Conservation (phyloP, 64 coral and sea anemone genomes). For the Dendronephthya gigantea region DNA sequence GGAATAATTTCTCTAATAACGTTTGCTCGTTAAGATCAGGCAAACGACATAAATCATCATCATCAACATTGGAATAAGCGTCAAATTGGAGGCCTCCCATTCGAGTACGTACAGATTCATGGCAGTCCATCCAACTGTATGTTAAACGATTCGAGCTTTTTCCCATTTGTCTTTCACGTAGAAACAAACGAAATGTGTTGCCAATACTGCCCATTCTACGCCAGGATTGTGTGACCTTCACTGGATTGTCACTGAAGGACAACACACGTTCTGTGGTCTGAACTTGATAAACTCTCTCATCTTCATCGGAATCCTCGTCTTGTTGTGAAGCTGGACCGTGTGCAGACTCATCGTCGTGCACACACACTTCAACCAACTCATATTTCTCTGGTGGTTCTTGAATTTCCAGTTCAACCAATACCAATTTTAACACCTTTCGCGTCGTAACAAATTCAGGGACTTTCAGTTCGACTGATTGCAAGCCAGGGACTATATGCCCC, state of each 20-base stretch:
- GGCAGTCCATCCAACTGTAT: conserved; percentile 95
- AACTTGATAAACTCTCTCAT: conserved; percentile 50
- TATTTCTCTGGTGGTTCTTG: conserved; percentile 62
- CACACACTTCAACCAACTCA: conserved; percentile 92
- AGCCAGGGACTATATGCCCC: conserved; percentile 60
- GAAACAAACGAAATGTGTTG: conserved; percentile 65
- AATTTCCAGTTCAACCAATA: conserved; percentile 67
- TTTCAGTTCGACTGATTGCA: conserved; percentile 67
- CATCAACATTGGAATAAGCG: conserved; percentile 52
- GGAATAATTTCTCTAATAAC: conserved; percentile 60
- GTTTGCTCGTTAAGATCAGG: conserved; percentile 82
- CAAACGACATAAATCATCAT: conserved; percentile 81
- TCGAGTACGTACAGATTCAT: conserved; percentile 65
- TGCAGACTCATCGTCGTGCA: conserved; percentile 69
- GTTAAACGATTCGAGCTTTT: conserved; percentile 38
- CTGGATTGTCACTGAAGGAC: conserved; percentile 48
- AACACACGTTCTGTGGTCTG: conserved; percentile 5
- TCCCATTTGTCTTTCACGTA: conserved; percentile 49
- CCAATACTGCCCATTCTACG: conserved; percentile 46
- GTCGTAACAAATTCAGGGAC: conserved; percentile 60
- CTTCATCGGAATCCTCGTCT: conserved; percentile 19
- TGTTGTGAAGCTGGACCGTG: neutral
- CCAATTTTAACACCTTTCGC: conserved; percentile 59
- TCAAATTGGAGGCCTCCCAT: conserved; percentile 56
- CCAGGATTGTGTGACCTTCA: conserved; percentile 70